Percentiles rank a stretch among this genome's conserved stretches.
Conservation (phyloP, 1,140 invertebrate genomes). For the Anoplophora glabripennis region DNA sequence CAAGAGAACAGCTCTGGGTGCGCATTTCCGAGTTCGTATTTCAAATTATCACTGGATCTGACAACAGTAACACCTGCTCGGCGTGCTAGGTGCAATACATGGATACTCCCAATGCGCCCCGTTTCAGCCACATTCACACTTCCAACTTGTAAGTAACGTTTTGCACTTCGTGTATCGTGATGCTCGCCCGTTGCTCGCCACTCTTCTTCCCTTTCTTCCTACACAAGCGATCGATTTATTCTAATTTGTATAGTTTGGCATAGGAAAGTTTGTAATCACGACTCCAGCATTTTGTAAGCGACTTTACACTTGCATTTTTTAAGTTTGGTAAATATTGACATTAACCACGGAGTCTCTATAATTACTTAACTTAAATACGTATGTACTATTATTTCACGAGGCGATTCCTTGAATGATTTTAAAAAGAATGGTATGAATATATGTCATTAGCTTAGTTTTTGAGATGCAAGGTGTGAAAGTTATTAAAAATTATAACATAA, state of each 20-base stretch:
- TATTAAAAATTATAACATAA: too few species aligned
- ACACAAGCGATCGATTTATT: conserved; percentile 8
- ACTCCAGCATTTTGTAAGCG: too few species aligned
- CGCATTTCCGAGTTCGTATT: conserved; percentile 43
- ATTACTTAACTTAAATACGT: too few species aligned
- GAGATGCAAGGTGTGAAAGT: too few species aligned
- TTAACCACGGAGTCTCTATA: too few species aligned
- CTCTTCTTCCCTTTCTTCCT: conserved; percentile 3
- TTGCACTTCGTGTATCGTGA: conserved; percentile 4
- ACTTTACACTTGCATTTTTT: too few species aligned
- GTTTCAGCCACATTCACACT: conserved; percentile 6
- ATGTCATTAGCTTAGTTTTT: too few species aligned
- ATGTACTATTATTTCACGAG: too few species aligned
- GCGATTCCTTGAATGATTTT: too few species aligned
- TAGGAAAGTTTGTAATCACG: too few species aligned
- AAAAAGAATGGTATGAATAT: too few species aligned
- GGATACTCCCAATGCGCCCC: conserved; percentile 3
- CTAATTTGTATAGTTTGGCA: conserved; percentile 6
- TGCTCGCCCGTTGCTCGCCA: not conserved
- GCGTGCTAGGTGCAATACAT: conserved; percentile 29
- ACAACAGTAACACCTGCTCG: conserved; percentile 43
- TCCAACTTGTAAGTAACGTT: not conserved
- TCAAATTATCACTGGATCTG: conserved; percentile 44
- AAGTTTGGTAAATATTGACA: too few species aligned
- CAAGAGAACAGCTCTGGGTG: conserved; percentile 35